Evolutionary conservation across 2,113 vertebrate species (phyloP).

Genomic region (Sterrhoptilus dennistouni): DNA sequence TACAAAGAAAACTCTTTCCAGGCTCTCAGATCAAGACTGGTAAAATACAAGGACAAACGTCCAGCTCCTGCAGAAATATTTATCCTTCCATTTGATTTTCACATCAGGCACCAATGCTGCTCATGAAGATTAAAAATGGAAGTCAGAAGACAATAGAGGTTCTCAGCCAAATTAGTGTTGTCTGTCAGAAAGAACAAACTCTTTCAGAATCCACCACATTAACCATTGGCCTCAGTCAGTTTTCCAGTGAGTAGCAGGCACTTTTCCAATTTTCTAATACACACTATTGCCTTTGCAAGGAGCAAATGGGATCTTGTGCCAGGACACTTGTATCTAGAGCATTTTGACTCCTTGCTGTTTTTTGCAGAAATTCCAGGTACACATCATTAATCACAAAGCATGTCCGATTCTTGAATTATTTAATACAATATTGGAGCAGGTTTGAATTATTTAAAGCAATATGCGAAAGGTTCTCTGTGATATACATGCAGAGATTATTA

Average conservation of each 20-base stretch:
- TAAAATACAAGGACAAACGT: not conserved
- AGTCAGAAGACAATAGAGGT: not conserved
- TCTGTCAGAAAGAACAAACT: not conserved
- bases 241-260: not conserved
- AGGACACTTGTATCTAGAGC: conserved; percentile 52
- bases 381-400: conserved; percentile 70
- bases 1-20: not conserved
- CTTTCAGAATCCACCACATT: conserved; percentile 9
- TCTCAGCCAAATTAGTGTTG: conserved; percentile 20
- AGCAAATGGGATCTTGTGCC: not conserved
- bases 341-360: conserved; percentile 64
- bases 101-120: not conserved
- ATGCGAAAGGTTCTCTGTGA: conserved; percentile 50
- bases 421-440: conserved; percentile 58
- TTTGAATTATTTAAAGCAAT: conserved; percentile 72
- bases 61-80: not conserved
- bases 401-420: conserved; percentile 71
- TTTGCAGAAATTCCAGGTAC: conserved; percentile 71
- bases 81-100: conserved; percentile 39
- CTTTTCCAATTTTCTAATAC: conserved; percentile 24
- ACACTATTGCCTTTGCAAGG: conserved; percentile 5
- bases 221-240: conserved; percentile 21
- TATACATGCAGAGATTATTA: conserved; percentile 70
- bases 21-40: not conserved
- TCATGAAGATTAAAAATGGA: not conserved